A percentile compares a stretch with the other conserved stretches of the same genome.
Conservation (phyloP, 2,888 invertebrate species). For the Drymonia ruficornis region DNA sequence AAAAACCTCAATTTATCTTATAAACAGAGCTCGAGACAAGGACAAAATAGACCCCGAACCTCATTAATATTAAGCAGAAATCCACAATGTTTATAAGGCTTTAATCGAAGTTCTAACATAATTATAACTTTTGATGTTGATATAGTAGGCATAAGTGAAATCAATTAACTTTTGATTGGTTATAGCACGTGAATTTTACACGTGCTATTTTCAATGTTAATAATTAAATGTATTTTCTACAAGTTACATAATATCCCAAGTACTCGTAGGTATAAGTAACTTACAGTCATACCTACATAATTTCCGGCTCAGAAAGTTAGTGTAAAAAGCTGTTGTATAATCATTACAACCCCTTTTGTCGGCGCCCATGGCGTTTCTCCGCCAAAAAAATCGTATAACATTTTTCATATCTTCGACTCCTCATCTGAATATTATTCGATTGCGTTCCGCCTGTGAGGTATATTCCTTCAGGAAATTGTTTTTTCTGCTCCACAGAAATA, state of each 20-base stretch:
- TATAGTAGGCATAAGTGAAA: neutral
- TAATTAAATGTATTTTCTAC: too few species aligned
- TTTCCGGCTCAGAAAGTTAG: conserved; percentile 14
- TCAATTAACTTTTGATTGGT: neutral
- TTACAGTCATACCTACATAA: neutral
- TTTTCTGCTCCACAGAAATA: conserved; percentile 46
- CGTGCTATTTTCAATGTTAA: too few species aligned
- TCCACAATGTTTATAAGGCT: neutral
- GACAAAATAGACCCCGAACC: conserved; percentile 1
- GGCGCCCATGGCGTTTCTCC: conserved; percentile 34
- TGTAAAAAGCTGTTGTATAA: conserved; percentile 30
- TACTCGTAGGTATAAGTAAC: too few species aligned
- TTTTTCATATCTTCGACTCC: conserved; percentile 54
- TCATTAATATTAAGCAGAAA: neutral
- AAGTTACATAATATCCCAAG: too few species aligned
- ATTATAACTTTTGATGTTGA: neutral
- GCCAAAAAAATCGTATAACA: conserved; percentile 45
- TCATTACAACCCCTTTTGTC: conserved; percentile 32
- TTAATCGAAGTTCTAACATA: neutral
- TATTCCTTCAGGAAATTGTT: conserved; percentile 52
- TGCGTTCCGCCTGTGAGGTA: conserved; percentile 48
- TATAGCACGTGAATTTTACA: too few species aligned
- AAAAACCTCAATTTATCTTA: conserved; percentile 32
- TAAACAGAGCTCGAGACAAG: conserved; percentile 13
- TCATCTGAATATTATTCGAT: conserved; percentile 67